Percentiles rank a stretch among this genome's conserved stretches.
Evolutionary conservation across 2,888 invertebrate species (phyloP).

Genomic region (Yponomeuta malinellus): DNA sequence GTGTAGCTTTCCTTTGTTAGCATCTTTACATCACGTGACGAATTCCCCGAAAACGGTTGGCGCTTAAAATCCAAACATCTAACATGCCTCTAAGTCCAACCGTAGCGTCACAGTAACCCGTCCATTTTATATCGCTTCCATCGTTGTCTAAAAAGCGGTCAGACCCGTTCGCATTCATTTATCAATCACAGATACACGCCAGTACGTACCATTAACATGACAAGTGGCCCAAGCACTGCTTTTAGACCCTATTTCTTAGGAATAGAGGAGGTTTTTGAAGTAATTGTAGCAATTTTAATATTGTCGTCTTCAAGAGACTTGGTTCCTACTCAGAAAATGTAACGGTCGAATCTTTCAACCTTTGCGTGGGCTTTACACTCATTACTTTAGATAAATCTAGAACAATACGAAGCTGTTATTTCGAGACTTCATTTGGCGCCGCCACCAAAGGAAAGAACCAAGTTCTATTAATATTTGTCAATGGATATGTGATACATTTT

Average conservation of each 20-base stretch:
- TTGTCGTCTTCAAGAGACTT: neutral
- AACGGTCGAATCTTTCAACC: neutral
- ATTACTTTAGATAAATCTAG: too few species aligned
- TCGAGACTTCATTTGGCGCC: too few species aligned
- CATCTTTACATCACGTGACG: too few species aligned
- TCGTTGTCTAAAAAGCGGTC: conserved; percentile 4
- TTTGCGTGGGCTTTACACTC: neutral
- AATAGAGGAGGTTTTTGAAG: neutral
- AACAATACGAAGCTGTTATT: neutral
- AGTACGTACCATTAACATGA: neutral
- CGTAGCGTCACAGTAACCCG: neutral
- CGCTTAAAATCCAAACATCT: neutral
- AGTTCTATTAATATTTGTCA: too few species aligned
- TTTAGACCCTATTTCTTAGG: neutral
- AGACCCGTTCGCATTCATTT: conserved; percentile 7
- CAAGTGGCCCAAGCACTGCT: neutral
- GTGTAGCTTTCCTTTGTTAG: too few species aligned
- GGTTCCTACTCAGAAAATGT: conserved; percentile 1
- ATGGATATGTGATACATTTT: too few species aligned
- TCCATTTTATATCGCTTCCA: conserved; percentile 1
- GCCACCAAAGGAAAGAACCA: too few species aligned
- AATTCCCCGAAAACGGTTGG: neutral
- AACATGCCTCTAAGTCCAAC: neutral
- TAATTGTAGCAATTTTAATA: neutral
- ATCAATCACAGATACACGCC: conserved; percentile 8